These are phyloP conservation scores for Pterois miles DNA, from an alignment of 2,797 vertebrate species.

Conservation along the genomic window DNA sequence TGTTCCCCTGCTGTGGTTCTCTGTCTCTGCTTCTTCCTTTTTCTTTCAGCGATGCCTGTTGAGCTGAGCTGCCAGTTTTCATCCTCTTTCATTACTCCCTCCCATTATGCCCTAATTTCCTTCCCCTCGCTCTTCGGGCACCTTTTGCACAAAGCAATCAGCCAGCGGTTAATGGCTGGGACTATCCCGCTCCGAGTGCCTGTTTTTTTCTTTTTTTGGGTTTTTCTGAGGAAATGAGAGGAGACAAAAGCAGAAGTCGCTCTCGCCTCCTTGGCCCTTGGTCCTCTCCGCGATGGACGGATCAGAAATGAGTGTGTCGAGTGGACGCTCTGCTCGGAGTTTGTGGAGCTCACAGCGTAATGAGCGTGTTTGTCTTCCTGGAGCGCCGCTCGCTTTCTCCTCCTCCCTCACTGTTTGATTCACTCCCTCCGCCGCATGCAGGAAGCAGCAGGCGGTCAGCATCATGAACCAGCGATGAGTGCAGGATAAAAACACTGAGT, in stretches of 20 bases:
- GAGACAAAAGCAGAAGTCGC: conserved; percentile 63
- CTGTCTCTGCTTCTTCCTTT: conserved; percentile 32
- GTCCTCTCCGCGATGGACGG: conserved; percentile 42
- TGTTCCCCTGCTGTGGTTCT: conserved; percentile 23
- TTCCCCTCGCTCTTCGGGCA: conserved; percentile 72
- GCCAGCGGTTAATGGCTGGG: conserved; percentile 73
- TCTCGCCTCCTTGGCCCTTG: conserved; percentile 24
- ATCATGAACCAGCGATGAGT: background rate
- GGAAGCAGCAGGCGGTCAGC: conserved; percentile 43
- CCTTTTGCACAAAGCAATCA: conserved; percentile 81
- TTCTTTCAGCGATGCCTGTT: conserved; percentile 59
- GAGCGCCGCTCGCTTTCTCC: background rate
- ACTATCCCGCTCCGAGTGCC: conserved; percentile 55
- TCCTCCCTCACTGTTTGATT: background rate
- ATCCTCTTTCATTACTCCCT: conserved; percentile 82
- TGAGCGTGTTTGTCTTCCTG: conserved; percentile 52
- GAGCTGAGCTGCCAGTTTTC: conserved; percentile 79
- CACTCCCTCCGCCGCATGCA: background rate
- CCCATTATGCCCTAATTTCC: conserved; percentile 85
- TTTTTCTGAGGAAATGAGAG: conserved; percentile 60
- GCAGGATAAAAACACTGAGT: background rate
- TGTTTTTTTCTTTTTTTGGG: background rate
- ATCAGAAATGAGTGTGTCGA: conserved; percentile 56
- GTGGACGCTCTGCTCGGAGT: conserved; percentile 29
- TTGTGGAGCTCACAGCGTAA: conserved; percentile 37